Evolutionary conservation across 2,113 vertebrate species (phyloP).

Genomic region (Tachysurus fulvidraco): DNA sequence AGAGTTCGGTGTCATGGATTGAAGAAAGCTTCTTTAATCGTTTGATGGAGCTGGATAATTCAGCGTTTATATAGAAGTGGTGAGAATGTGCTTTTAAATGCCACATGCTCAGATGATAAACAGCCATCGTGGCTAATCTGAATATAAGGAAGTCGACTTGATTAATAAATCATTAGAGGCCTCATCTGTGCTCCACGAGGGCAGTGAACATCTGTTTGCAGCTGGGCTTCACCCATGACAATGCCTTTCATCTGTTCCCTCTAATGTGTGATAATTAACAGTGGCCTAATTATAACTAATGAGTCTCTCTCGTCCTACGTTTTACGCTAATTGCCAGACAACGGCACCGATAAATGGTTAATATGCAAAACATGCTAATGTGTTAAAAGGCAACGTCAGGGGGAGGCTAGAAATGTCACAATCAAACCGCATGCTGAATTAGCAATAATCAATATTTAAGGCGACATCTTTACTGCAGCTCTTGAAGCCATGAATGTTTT

Average conservation of each 20-base stretch:
- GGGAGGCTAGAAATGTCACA: conserved; percentile 57
- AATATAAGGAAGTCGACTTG: conserved; percentile 49
- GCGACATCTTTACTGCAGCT: conserved; percentile 63
- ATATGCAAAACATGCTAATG: conserved; percentile 64
- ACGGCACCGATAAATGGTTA: conserved; percentile 56
- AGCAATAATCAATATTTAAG: conserved; percentile 87
- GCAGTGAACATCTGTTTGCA: conserved; percentile 58
- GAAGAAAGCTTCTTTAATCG: conserved; percentile 28
- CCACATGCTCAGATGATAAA: conserved; percentile 43
- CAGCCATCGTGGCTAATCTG: conserved; percentile 48
- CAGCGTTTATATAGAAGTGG: conserved; percentile 33
- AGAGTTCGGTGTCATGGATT: not conserved
- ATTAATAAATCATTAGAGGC: conserved; percentile 61
- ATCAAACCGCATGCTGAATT: conserved; percentile 85
- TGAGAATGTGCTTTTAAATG: conserved; percentile 42
- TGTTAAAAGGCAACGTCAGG: conserved; percentile 70
- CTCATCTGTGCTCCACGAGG: conserved; percentile 40
- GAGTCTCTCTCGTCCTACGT: conserved; percentile 71
- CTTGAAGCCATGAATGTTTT: conserved; percentile 83
- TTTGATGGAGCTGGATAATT: conserved; percentile 51
- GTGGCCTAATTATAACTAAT: conserved; percentile 87
- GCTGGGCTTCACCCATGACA: conserved; percentile 55
- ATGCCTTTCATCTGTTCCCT: conserved; percentile 58
- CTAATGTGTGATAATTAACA: conserved; percentile 84
- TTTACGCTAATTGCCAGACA: conserved; percentile 76